phyloP scores from a whole-genome alignment of 2,797 vertebrate species.

The Urosaurus nigricauda region DNA sequence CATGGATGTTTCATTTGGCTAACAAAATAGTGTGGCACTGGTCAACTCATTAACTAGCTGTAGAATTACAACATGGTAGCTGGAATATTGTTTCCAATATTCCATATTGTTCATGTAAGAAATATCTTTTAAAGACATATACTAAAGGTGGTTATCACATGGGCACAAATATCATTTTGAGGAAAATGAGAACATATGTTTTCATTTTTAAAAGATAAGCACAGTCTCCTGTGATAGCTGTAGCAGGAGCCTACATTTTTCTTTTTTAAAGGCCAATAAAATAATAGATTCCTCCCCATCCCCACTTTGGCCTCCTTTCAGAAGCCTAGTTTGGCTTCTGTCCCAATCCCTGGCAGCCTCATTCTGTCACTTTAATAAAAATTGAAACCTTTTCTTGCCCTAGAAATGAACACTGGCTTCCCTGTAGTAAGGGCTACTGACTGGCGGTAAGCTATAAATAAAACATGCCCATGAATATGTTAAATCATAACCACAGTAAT shows the following conservation, averaged over 20 bases:
- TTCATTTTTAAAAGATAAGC: background rate
- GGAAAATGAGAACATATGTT: background rate
- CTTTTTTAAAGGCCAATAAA: conserved; percentile 1
- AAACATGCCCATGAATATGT: background rate
- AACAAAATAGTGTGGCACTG: background rate
- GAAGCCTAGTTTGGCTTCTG: conserved; percentile 46
- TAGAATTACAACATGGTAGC: background rate
- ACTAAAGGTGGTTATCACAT: background rate
- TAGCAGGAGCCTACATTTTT: background rate
- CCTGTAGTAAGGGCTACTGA: background rate
- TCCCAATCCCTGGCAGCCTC: conserved; percentile 58
- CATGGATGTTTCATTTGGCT: background rate
- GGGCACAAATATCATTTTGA: conserved; percentile 1
- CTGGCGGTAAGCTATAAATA: conserved; percentile 24
- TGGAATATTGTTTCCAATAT: too few species aligned
- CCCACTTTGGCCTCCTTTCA: conserved; percentile 50
- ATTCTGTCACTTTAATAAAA: conserved; percentile 26
- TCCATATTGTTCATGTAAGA: too few species aligned
- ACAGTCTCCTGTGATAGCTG: background rate
- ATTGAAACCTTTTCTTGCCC: conserved; percentile 20
- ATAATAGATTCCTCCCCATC: background rate
- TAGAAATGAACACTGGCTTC: conserved; percentile 20
- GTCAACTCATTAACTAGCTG: background rate
- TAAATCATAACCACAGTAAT: background rate
- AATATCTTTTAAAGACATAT: too few species aligned